Evolutionary conservation across 2,113 vertebrate species (phyloP), one percentile per base, ranked within the genome.

Genomic region (Cacatua alba): DNA sequence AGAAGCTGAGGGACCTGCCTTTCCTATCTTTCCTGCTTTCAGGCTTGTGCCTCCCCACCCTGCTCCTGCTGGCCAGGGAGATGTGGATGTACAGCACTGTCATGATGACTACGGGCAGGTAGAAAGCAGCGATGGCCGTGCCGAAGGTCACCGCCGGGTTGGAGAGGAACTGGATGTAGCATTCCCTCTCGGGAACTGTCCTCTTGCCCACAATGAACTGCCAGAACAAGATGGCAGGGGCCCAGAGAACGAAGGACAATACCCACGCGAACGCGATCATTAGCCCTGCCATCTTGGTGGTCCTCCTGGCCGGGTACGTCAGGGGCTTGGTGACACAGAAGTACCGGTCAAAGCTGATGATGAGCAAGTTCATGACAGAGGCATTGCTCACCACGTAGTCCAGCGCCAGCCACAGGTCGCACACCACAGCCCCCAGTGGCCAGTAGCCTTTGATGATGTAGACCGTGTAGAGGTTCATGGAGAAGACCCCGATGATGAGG

Each of bases 311-410:
- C 0, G 99, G 99, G 84, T 99, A 99, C 0, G 99, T 99, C 60
- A 99, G 97, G 16, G 99, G 99, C 90, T 99, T 99, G 94, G 99
- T 99, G 82, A 99, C 99, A 85, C 99, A 99, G 98, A 99, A 99
- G 90, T 99, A 99, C 1, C 99, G 98, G 97, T 99, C 99, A 23
- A 99, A 99, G 97, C 99, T 99, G 95, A 99, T 99, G 75, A 99
- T 99, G 69, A 99, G 97, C 60, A 99, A 97, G 96, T 99, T 99
- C 99, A 99, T 99, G 82, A 99, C 99, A 0, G 99, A 99, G 52
- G 99, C 99, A 0, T 99, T 99, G 65, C 99, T 99, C 82, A 99
- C 99, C 52, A 99, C 99, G 1, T 99, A 99, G 97, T 99, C 99
- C 95, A 99, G 97, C 44, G 99, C 99, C 81, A 99, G 97, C 99